Evolutionary conservation across 92 coral and sea anemone species (phyloP).

Genomic region (Phenganax subtilis): DNA sequence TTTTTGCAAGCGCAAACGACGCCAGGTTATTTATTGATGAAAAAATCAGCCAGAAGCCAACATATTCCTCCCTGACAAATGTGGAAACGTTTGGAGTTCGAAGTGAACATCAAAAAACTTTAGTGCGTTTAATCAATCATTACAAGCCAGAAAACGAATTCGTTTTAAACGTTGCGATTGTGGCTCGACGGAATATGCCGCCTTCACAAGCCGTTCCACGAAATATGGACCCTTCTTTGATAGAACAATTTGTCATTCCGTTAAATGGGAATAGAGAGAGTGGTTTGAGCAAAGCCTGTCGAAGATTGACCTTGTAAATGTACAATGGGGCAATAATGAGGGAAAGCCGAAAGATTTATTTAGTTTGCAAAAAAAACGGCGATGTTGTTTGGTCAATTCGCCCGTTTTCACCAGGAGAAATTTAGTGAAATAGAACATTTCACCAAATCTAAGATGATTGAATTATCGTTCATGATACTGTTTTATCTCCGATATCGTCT

Average conservation of each 20-base stretch:
- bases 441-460: no score
- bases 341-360: no score
- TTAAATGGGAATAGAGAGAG: constrained; percentile 43
- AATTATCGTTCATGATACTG: no score
- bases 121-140: constrained; percentile 55
- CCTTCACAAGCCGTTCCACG: constrained; percentile 75
- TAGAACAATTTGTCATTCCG: constrained; percentile 63
- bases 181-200: constrained; percentile 74
- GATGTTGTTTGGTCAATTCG: no score
- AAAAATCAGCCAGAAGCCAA: constrained; percentile 69
- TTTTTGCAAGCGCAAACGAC: constrained; percentile 82
- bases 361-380: no score
- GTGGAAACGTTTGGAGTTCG: constrained; percentile 70
- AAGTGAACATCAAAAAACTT: constrained; percentile 70
- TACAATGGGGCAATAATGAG: no score
- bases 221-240: constrained; percentile 80
- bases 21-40: constrained; percentile 89
- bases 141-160: constrained; percentile 85
- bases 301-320: constrained; percentile 17
- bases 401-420: no score
- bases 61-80: constrained; percentile 74
- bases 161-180: constrained; percentile 81
- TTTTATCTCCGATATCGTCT: no score
- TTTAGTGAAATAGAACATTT: no score
- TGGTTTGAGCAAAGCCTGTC: background rate